Conservation (phyloP, 2,113 vertebrate species). For the Hippocampus mohnikei region DNA sequence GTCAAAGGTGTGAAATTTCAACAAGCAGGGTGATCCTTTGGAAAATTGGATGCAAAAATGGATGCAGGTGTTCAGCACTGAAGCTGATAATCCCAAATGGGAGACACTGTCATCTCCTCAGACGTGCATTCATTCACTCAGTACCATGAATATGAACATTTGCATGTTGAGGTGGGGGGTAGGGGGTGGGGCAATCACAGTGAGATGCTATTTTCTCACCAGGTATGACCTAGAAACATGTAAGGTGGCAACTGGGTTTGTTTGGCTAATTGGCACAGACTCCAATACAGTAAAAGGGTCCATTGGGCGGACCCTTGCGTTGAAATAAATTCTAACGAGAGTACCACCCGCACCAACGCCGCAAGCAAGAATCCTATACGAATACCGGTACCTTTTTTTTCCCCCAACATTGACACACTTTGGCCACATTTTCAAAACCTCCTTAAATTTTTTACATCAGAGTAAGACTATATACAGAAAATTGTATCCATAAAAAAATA, state of each 20-base stretch:
- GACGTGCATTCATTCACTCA: slow-evolving; percentile 17
- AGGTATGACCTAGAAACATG: slow-evolving; percentile 24
- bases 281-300: slow-evolving; percentile 21
- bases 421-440: slow-evolving; percentile 44
- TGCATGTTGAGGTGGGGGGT: slow-evolving; percentile 26
- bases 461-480: slow-evolving; percentile 29
- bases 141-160: slow-evolving; percentile 17
- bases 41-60: not conserved
- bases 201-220: not conserved
- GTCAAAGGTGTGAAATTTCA: not conserved
- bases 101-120: not conserved
- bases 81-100: not conserved
- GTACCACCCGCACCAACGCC: slow-evolving; percentile 27
- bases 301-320: not conserved
- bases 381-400: not conserved
- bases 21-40: not conserved
- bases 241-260: slow-evolving; percentile 26
- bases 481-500: slow-evolving; percentile 29
- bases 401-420: slow-evolving; percentile 16
- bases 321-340: slow-evolving; percentile 19
- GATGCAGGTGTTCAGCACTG: not conserved
- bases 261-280: slow-evolving; percentile 45
- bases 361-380: slow-evolving; percentile 23
- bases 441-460: slow-evolving; percentile 7
- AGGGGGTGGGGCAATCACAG: not conserved